A percentile compares a stretch with the other conserved stretches of the same genome.
Evolutionary conservation across 2,113 vertebrate genomes (phyloP).

Genomic region (Gambusia affinis): DNA sequence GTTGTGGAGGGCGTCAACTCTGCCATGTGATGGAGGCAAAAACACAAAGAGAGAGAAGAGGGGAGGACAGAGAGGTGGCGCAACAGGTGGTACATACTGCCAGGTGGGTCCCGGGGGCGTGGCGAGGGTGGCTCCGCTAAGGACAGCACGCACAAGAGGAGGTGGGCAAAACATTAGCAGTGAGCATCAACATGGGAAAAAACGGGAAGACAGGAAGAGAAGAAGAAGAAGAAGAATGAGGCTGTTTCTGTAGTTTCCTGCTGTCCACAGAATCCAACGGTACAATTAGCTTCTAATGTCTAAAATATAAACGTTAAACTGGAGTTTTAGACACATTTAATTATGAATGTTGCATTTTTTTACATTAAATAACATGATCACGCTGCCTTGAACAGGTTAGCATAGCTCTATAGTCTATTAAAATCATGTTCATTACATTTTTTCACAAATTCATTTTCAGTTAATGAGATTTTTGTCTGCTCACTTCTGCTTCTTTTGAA

Average conservation of each 20-base stretch:
- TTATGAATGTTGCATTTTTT: not conserved
- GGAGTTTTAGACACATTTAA: too few species aligned
- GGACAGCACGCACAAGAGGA: conserved; percentile 87
- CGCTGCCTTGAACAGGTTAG: too few species aligned
- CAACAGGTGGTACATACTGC: conserved; percentile 91
- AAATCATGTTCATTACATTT: too few species aligned
- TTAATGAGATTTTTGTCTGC: too few species aligned
- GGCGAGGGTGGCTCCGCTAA: conserved; percentile 89
- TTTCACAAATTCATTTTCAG: too few species aligned
- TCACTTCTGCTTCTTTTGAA: too few species aligned
- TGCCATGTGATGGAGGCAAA: conserved; percentile 59
- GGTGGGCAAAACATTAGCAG: conserved; percentile 85
- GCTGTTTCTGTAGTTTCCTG: conserved; percentile 8
- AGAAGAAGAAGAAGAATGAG: not conserved
- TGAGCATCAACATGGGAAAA: conserved; percentile 56
- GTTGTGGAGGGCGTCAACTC: conserved; percentile 26
- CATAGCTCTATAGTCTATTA: too few species aligned
- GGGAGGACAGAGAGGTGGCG: conserved; percentile 55
- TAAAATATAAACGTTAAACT: too few species aligned
- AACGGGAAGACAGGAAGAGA: conserved; percentile 38
- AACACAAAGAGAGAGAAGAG: conserved; percentile 46
- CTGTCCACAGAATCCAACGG: not conserved
- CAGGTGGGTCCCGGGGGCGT: conserved; percentile 88
- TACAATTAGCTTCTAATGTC: not conserved
- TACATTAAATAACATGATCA: too few species aligned